Base-by-base conservation (phyloP, 2,797 vertebrate genomes). In the Enteromius radiatus region DNA sequence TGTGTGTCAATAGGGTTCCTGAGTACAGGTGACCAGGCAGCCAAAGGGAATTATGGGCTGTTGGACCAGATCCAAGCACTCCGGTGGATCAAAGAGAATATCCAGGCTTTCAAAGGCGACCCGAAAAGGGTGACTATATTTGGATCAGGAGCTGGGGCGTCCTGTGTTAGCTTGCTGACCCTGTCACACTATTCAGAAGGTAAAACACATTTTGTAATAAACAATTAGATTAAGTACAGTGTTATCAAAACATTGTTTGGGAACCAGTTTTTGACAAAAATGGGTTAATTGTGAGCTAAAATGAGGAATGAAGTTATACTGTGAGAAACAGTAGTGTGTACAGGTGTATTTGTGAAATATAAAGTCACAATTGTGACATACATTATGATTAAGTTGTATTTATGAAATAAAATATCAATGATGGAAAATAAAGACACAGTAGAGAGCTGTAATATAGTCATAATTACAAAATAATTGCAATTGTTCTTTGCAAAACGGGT, bases 101-200 rank as follows among this genome's bases (percentile, higher is more conserved):
- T 97, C 84, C 96, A 96, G 70, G 95, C 97, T 59, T 99, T 99
- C 21, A 98, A 97, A 85, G 98, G 98, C 68, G 98, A 99, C 85
- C 96, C 97, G 0, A 97, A 97, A 90, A 94, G 98, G 85, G 97
- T 99, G 74, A 99, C 98, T 85, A 96, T 99, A 84, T 99, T 99
- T 90, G 97, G 98, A 82, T 99, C 97, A 0, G 98, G 98, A 0
- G 98, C 98, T 0, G 98, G 98, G 33, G 98, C 97, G 0, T 98
- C 97, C 0, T 99, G 97, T 78, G 98, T 99, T 87, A 98, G 97
- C 89, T 94, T 99, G 68, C 91, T 99, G 87, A 99, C 97, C 31
- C 92, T 99, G n/a, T 99, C 98, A 0, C 98, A 99, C 92, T 98
- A 99, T 88, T 98, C 98, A 54, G 98, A 99, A 96, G 98, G 98